Evolutionary conservation across 1,140 invertebrate genomes (phyloP).

Genomic region (Spodoptera litura): DNA sequence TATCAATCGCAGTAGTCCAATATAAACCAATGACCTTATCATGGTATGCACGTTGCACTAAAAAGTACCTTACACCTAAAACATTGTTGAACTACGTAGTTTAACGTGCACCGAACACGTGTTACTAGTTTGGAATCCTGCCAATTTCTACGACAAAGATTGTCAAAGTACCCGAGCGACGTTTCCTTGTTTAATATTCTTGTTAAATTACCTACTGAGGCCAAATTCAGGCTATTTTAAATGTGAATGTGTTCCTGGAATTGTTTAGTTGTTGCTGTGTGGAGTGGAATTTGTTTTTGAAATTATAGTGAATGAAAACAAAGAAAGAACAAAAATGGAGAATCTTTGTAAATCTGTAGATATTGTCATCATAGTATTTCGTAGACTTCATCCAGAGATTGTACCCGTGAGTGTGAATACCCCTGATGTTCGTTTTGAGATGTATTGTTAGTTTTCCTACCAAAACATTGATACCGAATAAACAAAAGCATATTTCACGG

Average conservation of each 20-base stretch:
- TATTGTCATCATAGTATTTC: too few species aligned
- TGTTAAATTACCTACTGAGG: not conserved
- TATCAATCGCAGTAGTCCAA: not conserved
- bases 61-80: conserved; percentile 24
- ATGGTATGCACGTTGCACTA: conserved; percentile 15
- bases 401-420: too few species aligned
- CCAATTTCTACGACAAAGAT: conserved; percentile 21
- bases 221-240: conserved; percentile 7
- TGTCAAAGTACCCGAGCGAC: conserved; percentile 19
- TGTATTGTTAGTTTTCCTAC: too few species aligned
- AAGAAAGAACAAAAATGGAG: too few species aligned
- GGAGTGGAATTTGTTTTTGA: not conserved
- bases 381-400: too few species aligned
- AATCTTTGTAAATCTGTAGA: too few species aligned
- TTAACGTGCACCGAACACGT: conserved; percentile 13
- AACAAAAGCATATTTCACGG: conserved; percentile 3
- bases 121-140: not conserved
- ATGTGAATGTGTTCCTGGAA: not conserved
- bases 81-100: conserved; percentile 3
- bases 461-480: not conserved
- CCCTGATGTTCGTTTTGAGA: too few species aligned
- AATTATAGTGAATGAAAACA: too few species aligned
- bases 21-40: not conserved
- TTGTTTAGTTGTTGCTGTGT: not conserved
- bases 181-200: conserved; percentile 16